These are phyloP conservation scores for Zaprionus ornatus DNA, from an alignment of 1,140 invertebrate genomes.

Conservation along the genomic window DNA sequence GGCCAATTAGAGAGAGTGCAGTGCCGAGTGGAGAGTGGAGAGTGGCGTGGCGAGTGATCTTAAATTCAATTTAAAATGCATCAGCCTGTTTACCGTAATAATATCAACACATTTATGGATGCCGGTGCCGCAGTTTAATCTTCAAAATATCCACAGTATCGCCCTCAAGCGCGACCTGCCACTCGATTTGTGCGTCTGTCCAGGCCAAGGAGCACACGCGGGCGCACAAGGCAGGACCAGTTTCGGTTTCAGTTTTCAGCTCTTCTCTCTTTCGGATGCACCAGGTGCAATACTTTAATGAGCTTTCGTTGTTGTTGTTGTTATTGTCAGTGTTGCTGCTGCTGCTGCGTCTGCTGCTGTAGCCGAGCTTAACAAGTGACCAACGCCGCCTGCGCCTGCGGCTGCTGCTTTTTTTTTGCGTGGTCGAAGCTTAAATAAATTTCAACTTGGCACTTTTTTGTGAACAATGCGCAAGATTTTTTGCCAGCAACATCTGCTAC, in stretches of 20 bases:
- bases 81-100: slow-evolving; percentile 80
- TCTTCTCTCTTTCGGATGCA: slow-evolving; percentile 23
- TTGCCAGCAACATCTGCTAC: slow-evolving; percentile 53
- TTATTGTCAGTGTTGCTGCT: slow-evolving; percentile 24
- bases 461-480: slow-evolving; percentile 44
- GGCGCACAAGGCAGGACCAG: slow-evolving; percentile 26
- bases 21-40: slow-evolving; percentile 19
- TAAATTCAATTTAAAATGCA: slow-evolving; percentile 81
- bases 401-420: slow-evolving; percentile 46
- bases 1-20: slow-evolving; percentile 65
- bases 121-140: slow-evolving; percentile 27
- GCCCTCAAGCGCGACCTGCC: slow-evolving; percentile 39
- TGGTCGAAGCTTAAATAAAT: slow-evolving; percentile 61
- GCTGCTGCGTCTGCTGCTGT: background rate
- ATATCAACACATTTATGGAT: slow-evolving; percentile 79
- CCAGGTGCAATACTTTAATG: slow-evolving; percentile 79
- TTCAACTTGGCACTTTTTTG: slow-evolving; percentile 55
- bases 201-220: slow-evolving; percentile 16
- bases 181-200: slow-evolving; percentile 24
- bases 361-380: slow-evolving; percentile 40
- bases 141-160: slow-evolving; percentile 40
- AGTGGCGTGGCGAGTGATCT: slow-evolving; percentile 46
- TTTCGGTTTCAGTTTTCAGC: slow-evolving; percentile 33
- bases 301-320: slow-evolving; percentile 61
- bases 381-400: slow-evolving; percentile 36